These are phyloP conservation scores for Corythoichthys haematopterus DNA, from an alignment of 2,113 vertebrate genomes.

Conservation along the genomic window DNA sequence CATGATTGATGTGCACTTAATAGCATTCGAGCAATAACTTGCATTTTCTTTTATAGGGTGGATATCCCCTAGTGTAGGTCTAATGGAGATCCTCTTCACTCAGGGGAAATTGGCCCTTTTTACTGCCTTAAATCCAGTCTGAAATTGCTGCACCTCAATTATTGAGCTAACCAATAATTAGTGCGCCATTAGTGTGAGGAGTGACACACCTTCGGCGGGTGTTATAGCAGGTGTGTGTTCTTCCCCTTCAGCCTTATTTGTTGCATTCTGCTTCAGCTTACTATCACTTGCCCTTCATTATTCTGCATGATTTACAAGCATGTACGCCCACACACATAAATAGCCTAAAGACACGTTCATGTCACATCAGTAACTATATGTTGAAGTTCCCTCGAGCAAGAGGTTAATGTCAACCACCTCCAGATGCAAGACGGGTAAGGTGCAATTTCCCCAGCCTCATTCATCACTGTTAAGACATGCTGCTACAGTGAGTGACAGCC, in stretches of 20 bases:
- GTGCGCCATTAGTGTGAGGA: slow-evolving; percentile 16
- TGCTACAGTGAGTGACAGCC: slow-evolving; percentile 25
- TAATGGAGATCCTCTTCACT: slow-evolving; percentile 14
- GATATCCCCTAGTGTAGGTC: slow-evolving; percentile 42
- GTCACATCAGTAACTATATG: slow-evolving; percentile 7
- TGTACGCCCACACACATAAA: slow-evolving; percentile 15
- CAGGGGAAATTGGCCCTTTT: slow-evolving; percentile 27
- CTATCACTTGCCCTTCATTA: slow-evolving; percentile 3
- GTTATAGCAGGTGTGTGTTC: neutral
- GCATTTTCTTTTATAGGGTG: slow-evolving; percentile 35
- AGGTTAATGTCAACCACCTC: slow-evolving; percentile 1
- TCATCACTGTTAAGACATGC: slow-evolving; percentile 12
- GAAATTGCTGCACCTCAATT: slow-evolving; percentile 43
- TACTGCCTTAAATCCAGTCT: slow-evolving; percentile 13
- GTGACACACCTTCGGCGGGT: slow-evolving; percentile 31
- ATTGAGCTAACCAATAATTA: slow-evolving; percentile 39
- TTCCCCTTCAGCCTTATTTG: neutral
- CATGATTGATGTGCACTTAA: slow-evolving; percentile 25
- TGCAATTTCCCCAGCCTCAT: slow-evolving; percentile 9
- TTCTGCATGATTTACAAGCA: slow-evolving; percentile 10
- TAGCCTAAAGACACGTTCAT: neutral
- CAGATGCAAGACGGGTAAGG: slow-evolving; percentile 14
- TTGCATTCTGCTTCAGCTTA: slow-evolving; percentile 3
- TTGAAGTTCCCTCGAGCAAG: slow-evolving; percentile 14
- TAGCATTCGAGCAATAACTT: slow-evolving; percentile 17